Evolutionary conservation across 2,113 vertebrate genomes (phyloP).

Genomic region (Pollachius pollachius): DNA sequence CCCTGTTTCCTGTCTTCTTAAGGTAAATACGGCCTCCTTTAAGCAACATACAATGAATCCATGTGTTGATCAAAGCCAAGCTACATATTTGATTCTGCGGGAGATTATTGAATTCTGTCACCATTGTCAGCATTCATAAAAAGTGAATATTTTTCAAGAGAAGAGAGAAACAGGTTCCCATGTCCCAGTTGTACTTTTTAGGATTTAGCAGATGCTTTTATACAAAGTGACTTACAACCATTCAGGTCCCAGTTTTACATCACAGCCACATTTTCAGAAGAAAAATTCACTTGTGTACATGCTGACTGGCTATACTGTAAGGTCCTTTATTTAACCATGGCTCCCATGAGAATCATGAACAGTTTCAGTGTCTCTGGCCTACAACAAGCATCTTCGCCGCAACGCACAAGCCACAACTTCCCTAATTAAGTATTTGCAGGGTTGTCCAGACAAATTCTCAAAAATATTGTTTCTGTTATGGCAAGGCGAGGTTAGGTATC

Average conservation of each 20-base stretch:
- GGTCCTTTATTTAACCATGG: no score
- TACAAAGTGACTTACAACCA: no score
- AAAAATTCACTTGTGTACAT: no score
- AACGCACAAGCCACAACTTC: conserved; percentile 35
- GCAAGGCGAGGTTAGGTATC: no score
- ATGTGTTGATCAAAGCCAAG: conserved; percentile 33
- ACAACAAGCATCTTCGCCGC: conserved; percentile 12
- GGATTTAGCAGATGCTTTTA: no score
- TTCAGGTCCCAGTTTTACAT: no score
- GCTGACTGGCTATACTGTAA: no score
- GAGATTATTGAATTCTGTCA: conserved; percentile 14
- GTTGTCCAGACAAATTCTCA: conserved; percentile 25
- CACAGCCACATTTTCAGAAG: no score
- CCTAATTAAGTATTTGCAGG: conserved; percentile 65
- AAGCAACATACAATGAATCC: conserved; percentile 42
- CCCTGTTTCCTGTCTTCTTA: conserved; percentile 14
- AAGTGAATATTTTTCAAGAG: not conserved
- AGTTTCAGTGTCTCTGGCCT: no score
- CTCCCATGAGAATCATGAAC: no score
- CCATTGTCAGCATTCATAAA: not conserved
- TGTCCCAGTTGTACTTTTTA: no score
- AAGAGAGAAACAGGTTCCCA: not conserved
- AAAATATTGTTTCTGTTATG: not conserved
- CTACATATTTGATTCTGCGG: conserved; percentile 26
- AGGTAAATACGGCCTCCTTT: conserved; percentile 31